Base-by-base conservation (phyloP, 2,797 vertebrate species). In the Mus spretus region DNA sequence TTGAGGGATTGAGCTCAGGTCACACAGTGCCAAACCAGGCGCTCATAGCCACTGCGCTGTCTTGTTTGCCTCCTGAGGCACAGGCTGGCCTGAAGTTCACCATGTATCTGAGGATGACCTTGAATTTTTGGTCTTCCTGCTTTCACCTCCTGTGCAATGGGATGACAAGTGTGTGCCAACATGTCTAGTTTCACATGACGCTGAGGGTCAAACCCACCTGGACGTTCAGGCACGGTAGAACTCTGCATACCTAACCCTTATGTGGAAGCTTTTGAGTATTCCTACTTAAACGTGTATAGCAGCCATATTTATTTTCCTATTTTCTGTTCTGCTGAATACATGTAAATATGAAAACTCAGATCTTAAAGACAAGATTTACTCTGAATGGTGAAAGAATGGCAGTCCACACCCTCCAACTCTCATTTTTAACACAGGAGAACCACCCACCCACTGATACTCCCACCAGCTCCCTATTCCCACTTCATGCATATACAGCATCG, bases 341-440 rank as follows among this genome's bases (percentile, higher is more conserved):
- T 78, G 6, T 44, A 31, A 67, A 61, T 72, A 34, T 86, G 67
- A 91, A 87, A 82, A 70, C 44, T 95, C 89, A 84, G 44, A 63
- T 63, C 37, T 15, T 47, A 74, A 63, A 28, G 59, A 84, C 1
- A 11, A 44, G 70, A 53, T 70, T 31, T 19, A 19, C 34, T 10
- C 47, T 67, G 15, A 67, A 7, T 47, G 24, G 67, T 50, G 37
- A 84, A 82, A 44, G 59, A 59, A 79, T 82, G 67, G 53, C 50
- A 87, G 20, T 8, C 28, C 31, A 12, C 24, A 17, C 53, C 37
- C 20, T 65, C 40, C 47, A 78, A 15, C 37, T 24, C 37, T 57
- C 26, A n/a, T 40, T 90, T 82, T 50, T 65, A 34, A 31, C 89
- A 26, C 59, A 1, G 47, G 75, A 92, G 70, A 65, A 50, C 74